Conservation (phyloP, 2,888 invertebrate species). For the Holacanthella duospinosa region DNA sequence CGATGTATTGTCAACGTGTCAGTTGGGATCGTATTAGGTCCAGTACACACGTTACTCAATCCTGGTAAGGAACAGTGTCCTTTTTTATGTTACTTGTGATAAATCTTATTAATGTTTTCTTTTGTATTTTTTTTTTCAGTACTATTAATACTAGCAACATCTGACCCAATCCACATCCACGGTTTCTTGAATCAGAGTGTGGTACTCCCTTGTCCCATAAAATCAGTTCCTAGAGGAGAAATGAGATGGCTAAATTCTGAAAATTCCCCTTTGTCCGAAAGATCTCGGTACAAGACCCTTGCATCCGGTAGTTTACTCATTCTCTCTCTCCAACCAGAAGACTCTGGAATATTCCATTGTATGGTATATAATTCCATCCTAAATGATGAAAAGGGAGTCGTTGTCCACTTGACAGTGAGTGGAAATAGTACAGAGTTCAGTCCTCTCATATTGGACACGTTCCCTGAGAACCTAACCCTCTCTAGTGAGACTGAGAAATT, state of each 20-base stretch:
- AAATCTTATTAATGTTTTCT: not conserved
- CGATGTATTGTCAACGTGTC: not conserved
- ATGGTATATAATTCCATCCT: not conserved
- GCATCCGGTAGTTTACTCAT: not conserved
- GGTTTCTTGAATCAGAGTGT: not conserved
- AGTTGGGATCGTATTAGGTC: not conserved
- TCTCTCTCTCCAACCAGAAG: not conserved
- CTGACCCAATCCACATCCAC: not conserved
- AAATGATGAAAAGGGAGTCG: not conserved
- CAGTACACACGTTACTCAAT: not conserved
- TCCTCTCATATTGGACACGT: conserved; percentile 9
- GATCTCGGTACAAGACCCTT: conserved; percentile 5
- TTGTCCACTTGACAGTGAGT: not conserved
- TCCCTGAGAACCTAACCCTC: not conserved
- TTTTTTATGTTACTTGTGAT: not conserved
- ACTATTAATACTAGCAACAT: not conserved
- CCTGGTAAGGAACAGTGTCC: not conserved
- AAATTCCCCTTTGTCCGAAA: conserved; percentile 22
- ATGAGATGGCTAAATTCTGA: not conserved
- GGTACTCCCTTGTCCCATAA: conserved; percentile 3
- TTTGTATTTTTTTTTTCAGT: not conserved
- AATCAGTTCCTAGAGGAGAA: conserved; percentile 6
- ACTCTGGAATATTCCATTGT: not conserved
- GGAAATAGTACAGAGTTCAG: not conserved
- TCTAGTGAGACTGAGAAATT: conserved; percentile 18